Base-by-base conservation (phyloP, 1,140 invertebrate species). In the Bemisia tabaci region DNA sequence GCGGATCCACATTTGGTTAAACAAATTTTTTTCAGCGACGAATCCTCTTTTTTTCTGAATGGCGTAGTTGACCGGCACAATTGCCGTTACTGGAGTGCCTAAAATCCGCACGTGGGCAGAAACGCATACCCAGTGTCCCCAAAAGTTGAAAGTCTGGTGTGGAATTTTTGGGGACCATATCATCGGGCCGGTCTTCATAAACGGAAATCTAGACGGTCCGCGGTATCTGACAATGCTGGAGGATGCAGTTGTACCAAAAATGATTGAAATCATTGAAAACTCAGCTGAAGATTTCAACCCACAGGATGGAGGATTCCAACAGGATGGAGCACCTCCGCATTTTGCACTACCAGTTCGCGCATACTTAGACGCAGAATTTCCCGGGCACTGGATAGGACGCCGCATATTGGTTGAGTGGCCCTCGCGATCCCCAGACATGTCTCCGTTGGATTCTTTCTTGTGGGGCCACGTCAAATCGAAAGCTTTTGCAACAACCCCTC, bases 291-390 rank as follows among this genome's bases (percentile, higher is more conserved):
- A 65, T 12, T 24, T n/a, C n/a, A n/a, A 24, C n/a, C 59, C 23
- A 26, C 22, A 26, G 23, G 23, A 25, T 22, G 12, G 11, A 12
- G 22, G 12, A 71, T 79, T 74, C 65, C 75, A 79, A 63, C 75
- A 79, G 67, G 76, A 80, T 72, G 75, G 75, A 33, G 74, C 75
- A 48, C 76, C 75, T 59, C 68, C 73, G 26, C 76, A 80, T 71
- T 77, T 70, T 65, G 58, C 60, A 25, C 26, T 59, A 17, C 59
- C 22, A 67, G 75, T 78, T 2, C 68, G 73, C 12, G 22, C 70
- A 60, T 75, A 68, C 62, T 65, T 79, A 23, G 70, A 79, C 63
- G 65, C 65, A 60, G 67, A 58, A 65, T 78, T 77, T 74, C 74
- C 75, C 24, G 68, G 70, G 9, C 72, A 71, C 64, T 79, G 77